A percentile compares a stretch with the other conserved stretches of the same genome.
phyloP scores from a whole-genome alignment of 1,140 invertebrate species.

The Brachystomella parvula region DNA sequence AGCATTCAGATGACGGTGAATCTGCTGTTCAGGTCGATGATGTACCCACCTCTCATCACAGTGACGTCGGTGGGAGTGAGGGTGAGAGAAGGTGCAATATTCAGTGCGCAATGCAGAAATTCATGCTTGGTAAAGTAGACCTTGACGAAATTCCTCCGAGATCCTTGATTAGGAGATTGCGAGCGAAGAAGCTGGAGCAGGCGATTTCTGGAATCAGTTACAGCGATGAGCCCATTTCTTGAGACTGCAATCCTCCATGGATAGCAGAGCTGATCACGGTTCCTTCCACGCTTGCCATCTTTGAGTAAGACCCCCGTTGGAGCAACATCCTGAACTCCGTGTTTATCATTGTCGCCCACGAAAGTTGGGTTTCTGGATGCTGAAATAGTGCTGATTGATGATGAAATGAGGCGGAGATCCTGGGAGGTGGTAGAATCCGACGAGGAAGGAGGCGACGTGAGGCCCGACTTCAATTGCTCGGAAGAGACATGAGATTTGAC shows the following conservation, averaged over 20 bases:
- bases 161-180: too few relatives aligned
- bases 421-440: background rate
- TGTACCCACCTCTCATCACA: too few relatives aligned
- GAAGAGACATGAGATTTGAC: background rate
- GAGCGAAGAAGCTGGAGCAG: slow-evolving; percentile 75
- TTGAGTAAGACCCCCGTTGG: slow-evolving; percentile 68
- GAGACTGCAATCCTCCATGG: slow-evolving; percentile 88
- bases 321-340: slow-evolving; percentile 81
- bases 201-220: slow-evolving; percentile 89
- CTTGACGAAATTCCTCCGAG: too few relatives aligned
- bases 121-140: too few relatives aligned
- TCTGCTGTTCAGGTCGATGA: too few relatives aligned
- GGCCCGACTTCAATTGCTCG: background rate
- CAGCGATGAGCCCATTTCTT: slow-evolving; percentile 61
- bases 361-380: slow-evolving; percentile 52
- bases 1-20: too few relatives aligned
- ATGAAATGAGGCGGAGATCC: background rate
- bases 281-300: slow-evolving; percentile 80
- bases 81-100: too few relatives aligned
- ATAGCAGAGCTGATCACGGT: slow-evolving; percentile 84
- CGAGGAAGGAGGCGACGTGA: background rate
- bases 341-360: slow-evolving; percentile 93
- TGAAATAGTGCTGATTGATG: background rate
- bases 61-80: too few relatives aligned
- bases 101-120: too few relatives aligned